Base-by-base conservation (phyloP, 2,888 invertebrate species). In the Tiphia femorata region DNA sequence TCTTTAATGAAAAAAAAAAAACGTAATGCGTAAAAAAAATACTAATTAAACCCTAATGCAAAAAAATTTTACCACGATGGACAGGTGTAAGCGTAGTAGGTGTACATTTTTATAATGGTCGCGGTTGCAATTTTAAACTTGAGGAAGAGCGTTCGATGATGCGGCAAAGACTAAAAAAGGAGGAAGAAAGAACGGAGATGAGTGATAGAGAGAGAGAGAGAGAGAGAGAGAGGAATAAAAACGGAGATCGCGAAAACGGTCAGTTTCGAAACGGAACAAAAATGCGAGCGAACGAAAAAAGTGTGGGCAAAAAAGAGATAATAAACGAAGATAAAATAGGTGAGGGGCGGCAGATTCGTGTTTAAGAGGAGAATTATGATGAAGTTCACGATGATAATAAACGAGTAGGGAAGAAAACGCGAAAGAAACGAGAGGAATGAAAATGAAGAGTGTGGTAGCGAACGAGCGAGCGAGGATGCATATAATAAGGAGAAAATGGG, bases 31-130 rank as follows among this genome's bases (percentile, higher is more conserved):
- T 42, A 42, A 48, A 33, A 48, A 46, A 48, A 46, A 33, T 33
- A 14, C n/a, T n/a, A n/a, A 49, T 25, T 19, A 21, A 55, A 44
- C 25, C 35, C n/a, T n/a, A n/a, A n/a, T n/a, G 17, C 23, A 44
- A 49, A 64, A 67, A 51, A 61, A 64, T 52, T 60, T 63, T 72
- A 62, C n/a, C n/a, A n/a, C n/a, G n/a, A n/a, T n/a, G n/a, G n/a
- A n/a, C n/a, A n/a, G n/a, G n/a, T n/a, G n/a, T n/a, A 75, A 67
- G 67, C 75, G 76, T 77, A 79, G 78, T 78, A 75, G 75, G 73
- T 79, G 78, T 81, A 81, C 77, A 77, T 79, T 81, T 79, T 73
- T 64, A 72, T 79, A 81, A 77, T 75, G 80, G 76, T 81, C 77
- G 79, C 76, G 78, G 77, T 75, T 81, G 78, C 78, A 77, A 77